Evolutionary conservation across 2,113 vertebrate species (phyloP).

Genomic region (Penelope pileata): DNA sequence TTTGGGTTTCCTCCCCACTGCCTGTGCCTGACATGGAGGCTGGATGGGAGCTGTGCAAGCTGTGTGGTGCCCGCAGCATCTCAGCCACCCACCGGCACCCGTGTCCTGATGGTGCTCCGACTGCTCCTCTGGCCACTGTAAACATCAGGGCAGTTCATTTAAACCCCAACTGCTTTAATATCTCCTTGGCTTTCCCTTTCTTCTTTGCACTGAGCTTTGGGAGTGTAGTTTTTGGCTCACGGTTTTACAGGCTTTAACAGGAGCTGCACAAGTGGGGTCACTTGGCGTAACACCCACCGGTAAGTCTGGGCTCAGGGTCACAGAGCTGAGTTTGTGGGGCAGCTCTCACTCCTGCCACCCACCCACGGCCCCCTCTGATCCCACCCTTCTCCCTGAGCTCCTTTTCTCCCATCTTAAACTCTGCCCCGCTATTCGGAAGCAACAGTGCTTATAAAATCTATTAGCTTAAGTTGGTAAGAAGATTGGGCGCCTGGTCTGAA

Average conservation of each 20-base stretch:
- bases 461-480: neutral
- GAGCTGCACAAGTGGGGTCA: neutral
- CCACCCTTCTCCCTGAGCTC: neutral
- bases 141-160: neutral
- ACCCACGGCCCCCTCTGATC: neutral
- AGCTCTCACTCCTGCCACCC: neutral
- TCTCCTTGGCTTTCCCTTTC: neutral
- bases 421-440: neutral
- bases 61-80: neutral
- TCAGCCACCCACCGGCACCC: neutral
- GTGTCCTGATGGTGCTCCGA: neutral
- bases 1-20: neutral
- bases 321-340: neutral
- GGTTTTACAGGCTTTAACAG: neutral
- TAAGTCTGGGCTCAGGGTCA: neutral
- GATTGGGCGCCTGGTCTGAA: neutral
- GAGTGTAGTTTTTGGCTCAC: neutral
- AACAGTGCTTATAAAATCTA: neutral
- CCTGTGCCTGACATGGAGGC: neutral
- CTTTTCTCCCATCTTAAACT: neutral
- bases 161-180: neutral
- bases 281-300: neutral
- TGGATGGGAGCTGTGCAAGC: neutral
- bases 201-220: neutral
- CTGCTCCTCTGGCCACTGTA: neutral